These are phyloP conservation scores for Lacanobia oleracea DNA, from an alignment of 2,888 invertebrate species.

Conservation along the genomic window DNA sequence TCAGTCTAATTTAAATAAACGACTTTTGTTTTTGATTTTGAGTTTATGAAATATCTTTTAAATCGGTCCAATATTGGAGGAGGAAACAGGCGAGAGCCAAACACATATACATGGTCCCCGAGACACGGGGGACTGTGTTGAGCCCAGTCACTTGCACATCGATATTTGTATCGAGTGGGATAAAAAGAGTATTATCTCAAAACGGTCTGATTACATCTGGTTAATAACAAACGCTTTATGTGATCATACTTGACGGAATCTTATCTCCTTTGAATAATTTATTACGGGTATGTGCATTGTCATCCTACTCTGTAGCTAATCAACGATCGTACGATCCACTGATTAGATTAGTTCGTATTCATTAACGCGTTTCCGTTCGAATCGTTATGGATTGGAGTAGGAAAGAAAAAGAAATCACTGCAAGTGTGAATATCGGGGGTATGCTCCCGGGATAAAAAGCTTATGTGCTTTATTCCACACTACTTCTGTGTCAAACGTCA, in stretches of 20 bases:
- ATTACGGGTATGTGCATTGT: slow-evolving; percentile 26
- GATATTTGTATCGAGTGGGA: slow-evolving; percentile 1
- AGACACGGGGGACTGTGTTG: not conserved
- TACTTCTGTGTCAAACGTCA: too few species aligned
- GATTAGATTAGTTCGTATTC: slow-evolving; percentile 34
- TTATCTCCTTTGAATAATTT: slow-evolving; percentile 36
- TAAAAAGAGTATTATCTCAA: not conserved
- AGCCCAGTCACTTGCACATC: not conserved
- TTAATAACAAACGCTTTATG: slow-evolving; percentile 6
- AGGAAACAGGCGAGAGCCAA: too few species aligned
- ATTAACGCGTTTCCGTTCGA: slow-evolving; percentile 4
- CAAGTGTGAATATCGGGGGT: too few species aligned
- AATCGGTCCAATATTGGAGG: too few species aligned
- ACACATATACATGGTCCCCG: too few species aligned
- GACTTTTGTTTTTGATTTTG: too few species aligned
- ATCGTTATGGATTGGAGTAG: not conserved
- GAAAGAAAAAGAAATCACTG: too few species aligned
- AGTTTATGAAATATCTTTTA: too few species aligned
- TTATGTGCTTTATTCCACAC: too few species aligned
- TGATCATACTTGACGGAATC: slow-evolving; percentile 15
- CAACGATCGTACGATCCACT: slow-evolving; percentile 44
- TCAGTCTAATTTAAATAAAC: too few species aligned
- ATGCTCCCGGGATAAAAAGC: too few species aligned
- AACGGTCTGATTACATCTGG: slow-evolving; percentile 1
- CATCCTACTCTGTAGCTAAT: slow-evolving; percentile 26